A percentile compares a stretch with the other conserved stretches of the same genome.
Conservation (phyloP, 2,888 invertebrate genomes). For the Copidosoma aretas region DNA sequence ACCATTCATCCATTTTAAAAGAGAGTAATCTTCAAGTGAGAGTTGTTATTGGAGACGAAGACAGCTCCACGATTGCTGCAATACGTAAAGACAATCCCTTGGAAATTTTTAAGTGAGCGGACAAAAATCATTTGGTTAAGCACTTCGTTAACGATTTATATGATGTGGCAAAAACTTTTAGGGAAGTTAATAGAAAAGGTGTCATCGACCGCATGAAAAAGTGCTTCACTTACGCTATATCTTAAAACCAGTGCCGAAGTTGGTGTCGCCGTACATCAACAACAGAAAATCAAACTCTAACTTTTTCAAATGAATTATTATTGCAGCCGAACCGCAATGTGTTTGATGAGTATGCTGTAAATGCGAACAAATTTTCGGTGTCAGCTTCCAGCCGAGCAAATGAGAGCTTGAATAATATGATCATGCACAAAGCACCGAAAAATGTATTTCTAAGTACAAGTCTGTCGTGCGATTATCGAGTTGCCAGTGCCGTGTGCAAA, state of each 20-base stretch:
- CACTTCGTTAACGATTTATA: conserved; percentile 43
- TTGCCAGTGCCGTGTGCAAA: neutral
- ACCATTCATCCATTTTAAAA: neutral
- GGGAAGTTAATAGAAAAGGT: too few relatives aligned
- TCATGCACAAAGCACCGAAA: neutral
- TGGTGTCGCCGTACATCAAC: too few relatives aligned
- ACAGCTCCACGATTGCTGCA: conserved; percentile 16
- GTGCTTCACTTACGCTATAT: too few relatives aligned
- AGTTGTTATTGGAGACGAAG: conserved; percentile 20
- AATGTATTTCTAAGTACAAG: conserved; percentile 4
- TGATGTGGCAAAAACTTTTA: conserved; percentile 25
- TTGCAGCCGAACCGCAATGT: too few relatives aligned
- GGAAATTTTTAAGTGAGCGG: conserved; percentile 29
- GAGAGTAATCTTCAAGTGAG: conserved; percentile 8
- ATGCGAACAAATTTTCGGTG: too few relatives aligned
- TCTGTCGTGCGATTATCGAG: neutral
- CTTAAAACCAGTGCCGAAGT: too few relatives aligned
- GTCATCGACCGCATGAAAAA: too few relatives aligned
- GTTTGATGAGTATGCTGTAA: too few relatives aligned
- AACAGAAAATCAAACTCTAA: too few relatives aligned
- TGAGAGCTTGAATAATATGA: neutral
- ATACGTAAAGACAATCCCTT: conserved; percentile 10
- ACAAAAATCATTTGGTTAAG: conserved; percentile 43
- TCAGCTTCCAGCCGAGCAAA: too few relatives aligned
- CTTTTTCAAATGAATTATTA: too few relatives aligned